These are phyloP conservation scores for Rhabdomys dilectus DNA, from an alignment of 2,113 vertebrate species.

Conservation along the genomic window DNA sequence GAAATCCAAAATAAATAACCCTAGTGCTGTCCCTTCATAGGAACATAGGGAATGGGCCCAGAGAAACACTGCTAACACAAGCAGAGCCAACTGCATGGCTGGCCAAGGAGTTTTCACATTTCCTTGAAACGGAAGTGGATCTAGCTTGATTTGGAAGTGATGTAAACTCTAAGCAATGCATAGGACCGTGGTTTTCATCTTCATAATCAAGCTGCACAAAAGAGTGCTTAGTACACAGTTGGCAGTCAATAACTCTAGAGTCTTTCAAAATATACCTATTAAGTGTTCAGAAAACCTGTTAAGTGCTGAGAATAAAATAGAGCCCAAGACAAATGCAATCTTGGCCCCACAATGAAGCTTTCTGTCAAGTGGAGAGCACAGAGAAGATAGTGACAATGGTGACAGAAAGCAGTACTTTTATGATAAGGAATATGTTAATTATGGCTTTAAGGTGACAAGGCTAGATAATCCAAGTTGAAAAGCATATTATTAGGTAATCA, in stretches of 20 bases:
- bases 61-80: neutral
- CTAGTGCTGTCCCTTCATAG: neutral
- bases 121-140: neutral
- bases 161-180: neutral
- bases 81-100: neutral
- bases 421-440: neutral
- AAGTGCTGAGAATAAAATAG: constrained; percentile 40
- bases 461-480: constrained; percentile 29
- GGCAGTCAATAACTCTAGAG: neutral
- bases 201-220: neutral
- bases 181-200: neutral
- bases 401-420: constrained; percentile 32
- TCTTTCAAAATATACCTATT: constrained; percentile 42
- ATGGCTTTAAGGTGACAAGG: neutral
- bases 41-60: neutral
- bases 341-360: constrained; percentile 3
- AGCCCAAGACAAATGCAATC: constrained; percentile 1
- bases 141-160: neutral
- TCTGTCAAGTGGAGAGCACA: neutral
- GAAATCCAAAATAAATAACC: neutral
- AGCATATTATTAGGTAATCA: neutral
- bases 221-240: neutral
- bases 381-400: neutral
- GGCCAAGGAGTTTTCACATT: neutral
- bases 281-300: neutral